phyloP scores from a whole-genome alignment of 2,113 vertebrate genomes.

The Apeltes quadracus region DNA sequence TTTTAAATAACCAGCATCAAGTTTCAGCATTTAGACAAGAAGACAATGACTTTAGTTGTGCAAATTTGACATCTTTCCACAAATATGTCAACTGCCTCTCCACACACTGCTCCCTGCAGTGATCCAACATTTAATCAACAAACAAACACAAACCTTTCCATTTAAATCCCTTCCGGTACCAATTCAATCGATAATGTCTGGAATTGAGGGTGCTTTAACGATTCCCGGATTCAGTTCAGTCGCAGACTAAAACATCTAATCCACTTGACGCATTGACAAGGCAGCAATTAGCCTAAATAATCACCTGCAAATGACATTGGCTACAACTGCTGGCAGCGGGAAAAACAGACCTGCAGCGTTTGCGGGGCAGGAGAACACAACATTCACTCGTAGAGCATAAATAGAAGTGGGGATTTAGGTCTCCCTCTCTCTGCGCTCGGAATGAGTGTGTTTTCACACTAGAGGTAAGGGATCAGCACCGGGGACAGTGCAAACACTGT shows the following conservation, averaged over 20 bases:
- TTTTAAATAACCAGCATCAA: neutral
- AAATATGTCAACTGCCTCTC: neutral
- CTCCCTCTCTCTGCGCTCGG: conserved; percentile 59
- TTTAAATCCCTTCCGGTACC: conserved; percentile 9
- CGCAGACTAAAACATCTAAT: conserved; percentile 40
- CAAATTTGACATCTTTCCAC: conserved; percentile 4
- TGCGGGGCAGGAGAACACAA: conserved; percentile 68
- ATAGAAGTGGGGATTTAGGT: conserved; percentile 77
- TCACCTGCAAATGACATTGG: conserved; percentile 62
- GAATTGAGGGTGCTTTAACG: neutral
- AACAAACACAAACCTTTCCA: neutral
- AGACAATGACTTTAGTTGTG: neutral
- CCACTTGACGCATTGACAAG: conserved; percentile 52
- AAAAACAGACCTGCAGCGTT: conserved; percentile 51
- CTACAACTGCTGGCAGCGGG: conserved; percentile 46
- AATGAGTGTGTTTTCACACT: conserved; percentile 46
- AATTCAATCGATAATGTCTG: conserved; percentile 9
- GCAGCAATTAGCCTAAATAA: conserved; percentile 70
- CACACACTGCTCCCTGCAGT: neutral
- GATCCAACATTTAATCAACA: neutral
- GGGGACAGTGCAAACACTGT: conserved; percentile 65
- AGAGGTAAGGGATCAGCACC: conserved; percentile 42
- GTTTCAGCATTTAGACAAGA: neutral
- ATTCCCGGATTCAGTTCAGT: conserved; percentile 33
- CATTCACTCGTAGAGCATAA: conserved; percentile 64